phyloP scores from a whole-genome alignment of 1,140 invertebrate genomes.

The Diprion similis region DNA sequence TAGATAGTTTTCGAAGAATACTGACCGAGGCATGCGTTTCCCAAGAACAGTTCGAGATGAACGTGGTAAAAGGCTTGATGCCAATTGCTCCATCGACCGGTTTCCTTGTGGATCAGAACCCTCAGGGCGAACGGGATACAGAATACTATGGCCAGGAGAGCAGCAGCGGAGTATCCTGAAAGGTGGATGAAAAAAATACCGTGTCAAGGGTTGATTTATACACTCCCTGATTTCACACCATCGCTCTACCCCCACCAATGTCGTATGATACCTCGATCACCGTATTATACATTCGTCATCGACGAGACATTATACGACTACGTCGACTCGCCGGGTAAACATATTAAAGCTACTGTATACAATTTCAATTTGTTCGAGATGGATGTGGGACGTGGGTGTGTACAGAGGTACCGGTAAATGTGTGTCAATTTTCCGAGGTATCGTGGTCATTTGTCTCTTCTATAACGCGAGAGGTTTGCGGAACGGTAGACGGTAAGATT shows the following conservation, averaged over 20 bases:
- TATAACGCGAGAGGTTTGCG: too few relatives aligned
- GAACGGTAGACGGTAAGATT: too few relatives aligned
- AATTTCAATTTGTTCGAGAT: too few relatives aligned
- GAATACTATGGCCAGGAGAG: constrained; percentile 74
- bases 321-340: too few relatives aligned
- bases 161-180: constrained; percentile 74
- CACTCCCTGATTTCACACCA: constrained; percentile 8
- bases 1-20: constrained; percentile 3
- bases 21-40: constrained; percentile 76
- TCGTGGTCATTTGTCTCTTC: too few relatives aligned
- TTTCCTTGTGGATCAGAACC: constrained; percentile 71
- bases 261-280: background rate
- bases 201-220: constrained; percentile 13
- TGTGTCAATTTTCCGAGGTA: too few relatives aligned
- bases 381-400: too few relatives aligned
- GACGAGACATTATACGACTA: too few relatives aligned
- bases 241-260: background rate
- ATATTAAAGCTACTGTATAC: too few relatives aligned
- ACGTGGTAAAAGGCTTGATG: constrained; percentile 75
- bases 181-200: constrained; percentile 25
- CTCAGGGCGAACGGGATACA: constrained; percentile 75
- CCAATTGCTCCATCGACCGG: constrained; percentile 69
- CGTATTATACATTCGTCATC: background rate
- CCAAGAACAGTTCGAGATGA: constrained; percentile 76
- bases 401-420: too few relatives aligned